A percentile compares a stretch with the other conserved stretches of the same genome.
Evolutionary conservation across 2,797 vertebrate genomes (phyloP).

Genomic region (Loriculus beryllinus): DNA sequence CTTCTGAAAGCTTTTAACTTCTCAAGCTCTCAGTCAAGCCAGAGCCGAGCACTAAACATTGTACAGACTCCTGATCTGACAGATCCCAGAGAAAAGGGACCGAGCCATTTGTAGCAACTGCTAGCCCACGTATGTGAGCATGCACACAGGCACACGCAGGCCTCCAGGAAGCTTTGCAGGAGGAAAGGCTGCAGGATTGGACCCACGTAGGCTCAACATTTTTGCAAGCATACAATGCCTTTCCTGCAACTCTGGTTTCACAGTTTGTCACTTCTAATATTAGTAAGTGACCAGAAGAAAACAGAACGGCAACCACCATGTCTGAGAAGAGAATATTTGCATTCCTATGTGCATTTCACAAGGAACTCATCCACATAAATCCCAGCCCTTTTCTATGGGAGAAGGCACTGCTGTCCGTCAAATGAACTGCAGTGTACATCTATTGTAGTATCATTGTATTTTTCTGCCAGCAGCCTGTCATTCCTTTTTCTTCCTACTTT

Average conservation of each 20-base stretch:
- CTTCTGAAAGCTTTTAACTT: conserved; percentile 60
- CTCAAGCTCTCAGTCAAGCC: conserved; percentile 41
- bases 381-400: background rate
- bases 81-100: conserved; percentile 8
- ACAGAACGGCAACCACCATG: background rate
- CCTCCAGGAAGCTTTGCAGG: background rate
- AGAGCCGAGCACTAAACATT: conserved; percentile 42
- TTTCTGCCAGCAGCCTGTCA: conserved; percentile 27
- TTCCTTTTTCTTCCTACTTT: conserved; percentile 29
- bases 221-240: background rate
- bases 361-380: background rate
- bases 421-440: background rate
- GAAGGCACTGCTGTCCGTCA: conserved; percentile 13
- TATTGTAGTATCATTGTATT: background rate
- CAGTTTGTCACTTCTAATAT: background rate
- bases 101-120: background rate
- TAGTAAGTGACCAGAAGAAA: conserved; percentile 26
- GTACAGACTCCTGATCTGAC: conserved; percentile 8
- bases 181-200: background rate
- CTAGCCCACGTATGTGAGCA: background rate
- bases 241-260: conserved; percentile 21
- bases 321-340: background rate
- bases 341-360: background rate
- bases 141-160: background rate
- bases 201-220: background rate